Conservation (phyloP, 2,888 invertebrate genomes). For the Rutpela maculata region DNA sequence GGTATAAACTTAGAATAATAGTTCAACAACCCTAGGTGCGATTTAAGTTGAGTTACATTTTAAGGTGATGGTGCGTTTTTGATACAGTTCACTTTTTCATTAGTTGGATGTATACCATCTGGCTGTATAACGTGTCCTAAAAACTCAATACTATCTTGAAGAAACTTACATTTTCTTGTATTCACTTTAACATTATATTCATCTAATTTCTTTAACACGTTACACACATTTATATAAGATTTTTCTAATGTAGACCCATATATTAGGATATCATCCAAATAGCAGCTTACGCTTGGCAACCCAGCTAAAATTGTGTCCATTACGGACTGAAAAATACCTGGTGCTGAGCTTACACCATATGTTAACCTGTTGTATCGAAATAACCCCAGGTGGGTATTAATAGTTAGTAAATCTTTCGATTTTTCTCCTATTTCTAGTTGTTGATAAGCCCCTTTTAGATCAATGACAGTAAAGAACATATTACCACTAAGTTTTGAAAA, state of each 20-base stretch:
- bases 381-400: conserved; percentile 60
- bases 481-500: conserved; percentile 59
- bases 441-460: conserved; percentile 61
- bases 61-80: too few relatives aligned
- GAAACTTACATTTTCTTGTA: too few relatives aligned
- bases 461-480: conserved; percentile 57
- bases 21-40: too few relatives aligned
- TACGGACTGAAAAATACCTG: conserved; percentile 55
- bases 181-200: too few relatives aligned
- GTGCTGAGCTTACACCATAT: conserved; percentile 58
- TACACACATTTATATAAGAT: conserved; percentile 32
- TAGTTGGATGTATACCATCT: too few relatives aligned
- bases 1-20: too few relatives aligned
- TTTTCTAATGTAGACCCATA: conserved; percentile 28
- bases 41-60: too few relatives aligned
- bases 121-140: too few relatives aligned
- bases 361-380: conserved; percentile 57
- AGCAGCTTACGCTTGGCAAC: conserved; percentile 37
- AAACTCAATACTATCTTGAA: too few relatives aligned
- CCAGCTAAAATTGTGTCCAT: conserved; percentile 47
- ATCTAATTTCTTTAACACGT: too few relatives aligned
- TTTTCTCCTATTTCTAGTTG: conserved; percentile 58
- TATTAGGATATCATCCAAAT: conserved; percentile 58
- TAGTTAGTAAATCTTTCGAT: conserved; percentile 55
- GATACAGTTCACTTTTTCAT: too few relatives aligned